phyloP scores from a whole-genome alignment of 23 tunicate genomes.

The Botrylloides violaceus region DNA sequence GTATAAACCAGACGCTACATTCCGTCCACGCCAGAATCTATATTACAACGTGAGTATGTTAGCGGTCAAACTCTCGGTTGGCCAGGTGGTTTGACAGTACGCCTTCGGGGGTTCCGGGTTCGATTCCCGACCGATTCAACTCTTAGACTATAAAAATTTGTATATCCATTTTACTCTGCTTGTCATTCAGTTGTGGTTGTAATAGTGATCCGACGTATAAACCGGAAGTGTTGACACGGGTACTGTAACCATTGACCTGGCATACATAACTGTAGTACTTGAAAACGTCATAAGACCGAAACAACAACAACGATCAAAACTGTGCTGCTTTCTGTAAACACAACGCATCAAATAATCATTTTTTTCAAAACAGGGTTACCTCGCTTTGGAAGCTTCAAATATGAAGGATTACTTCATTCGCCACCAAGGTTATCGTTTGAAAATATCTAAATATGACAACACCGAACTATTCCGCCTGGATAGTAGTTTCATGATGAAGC shows the following conservation, averaged over 20 bases:
- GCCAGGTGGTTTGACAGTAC: too few relatives aligned
- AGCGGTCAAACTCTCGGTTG: too few relatives aligned
- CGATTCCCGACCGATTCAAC: too few relatives aligned
- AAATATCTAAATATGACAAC: constrained; percentile 4
- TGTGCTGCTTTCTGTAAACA: not conserved
- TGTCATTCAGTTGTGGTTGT: too few relatives aligned
- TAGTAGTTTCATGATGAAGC: not conserved
- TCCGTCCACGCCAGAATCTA: not conserved
- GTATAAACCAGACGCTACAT: constrained; percentile 20
- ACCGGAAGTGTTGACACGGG: not conserved
- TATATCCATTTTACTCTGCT: too few relatives aligned
- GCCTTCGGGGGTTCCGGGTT: too few relatives aligned
- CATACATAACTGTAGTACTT: not conserved
- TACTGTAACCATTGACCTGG: not conserved
- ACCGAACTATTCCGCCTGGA: constrained; percentile 1
- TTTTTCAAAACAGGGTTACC: not conserved
- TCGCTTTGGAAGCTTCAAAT: not conserved
- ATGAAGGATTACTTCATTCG: not conserved
- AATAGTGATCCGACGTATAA: not conserved
- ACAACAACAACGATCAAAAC: not conserved
- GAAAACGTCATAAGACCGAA: not conserved
- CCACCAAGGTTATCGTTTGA: not conserved
- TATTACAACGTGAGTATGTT: not conserved
- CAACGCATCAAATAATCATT: not conserved
- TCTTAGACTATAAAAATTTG: too few relatives aligned